A percentile compares a stretch with the other conserved stretches of the same genome.
phyloP scores from a whole-genome alignment of 2,113 vertebrate species.

The Miniopterus natalensis region DNA sequence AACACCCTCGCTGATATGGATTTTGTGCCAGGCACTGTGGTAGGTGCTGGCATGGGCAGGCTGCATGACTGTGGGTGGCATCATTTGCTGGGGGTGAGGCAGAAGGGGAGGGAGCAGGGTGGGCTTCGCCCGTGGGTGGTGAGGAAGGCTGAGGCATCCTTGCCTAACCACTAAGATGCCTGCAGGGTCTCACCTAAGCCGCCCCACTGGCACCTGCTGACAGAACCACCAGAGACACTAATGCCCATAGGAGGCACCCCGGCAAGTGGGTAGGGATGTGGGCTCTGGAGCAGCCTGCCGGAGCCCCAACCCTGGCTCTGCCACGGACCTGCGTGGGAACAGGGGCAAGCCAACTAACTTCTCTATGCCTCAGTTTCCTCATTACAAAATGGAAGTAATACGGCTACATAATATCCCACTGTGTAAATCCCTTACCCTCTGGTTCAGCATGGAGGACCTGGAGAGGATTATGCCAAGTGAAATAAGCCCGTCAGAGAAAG shows the following conservation, averaged over 20 bases:
- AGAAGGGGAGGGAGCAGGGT: not conserved
- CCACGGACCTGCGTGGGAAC: too few relatives aligned
- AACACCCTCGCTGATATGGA: not conserved
- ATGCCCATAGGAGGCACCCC: not conserved
- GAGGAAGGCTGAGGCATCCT: not conserved
- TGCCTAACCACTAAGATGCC: not conserved
- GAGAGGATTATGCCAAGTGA: too few relatives aligned
- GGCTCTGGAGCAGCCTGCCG: not conserved
- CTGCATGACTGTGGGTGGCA: not conserved
- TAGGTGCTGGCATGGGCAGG: not conserved
- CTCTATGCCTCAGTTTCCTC: not conserved
- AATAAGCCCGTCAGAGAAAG: too few relatives aligned
- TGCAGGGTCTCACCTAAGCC: not conserved
- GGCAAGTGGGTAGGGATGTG: fast-evolving
- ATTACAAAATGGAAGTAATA: not conserved
- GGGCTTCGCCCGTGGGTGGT: too few relatives aligned
- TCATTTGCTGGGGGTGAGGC: too few relatives aligned
- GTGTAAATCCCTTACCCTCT: too few relatives aligned
- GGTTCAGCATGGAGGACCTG: too few relatives aligned
- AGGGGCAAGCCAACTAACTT: not conserved
- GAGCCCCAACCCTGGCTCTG: not conserved
- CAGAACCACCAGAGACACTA: not conserved
- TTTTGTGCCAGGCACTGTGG: not conserved
- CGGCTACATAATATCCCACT: too few relatives aligned
- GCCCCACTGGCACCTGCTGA: fast-evolving